Conservation (phyloP, 2,797 vertebrate species). For the Tapera naevia region DNA sequence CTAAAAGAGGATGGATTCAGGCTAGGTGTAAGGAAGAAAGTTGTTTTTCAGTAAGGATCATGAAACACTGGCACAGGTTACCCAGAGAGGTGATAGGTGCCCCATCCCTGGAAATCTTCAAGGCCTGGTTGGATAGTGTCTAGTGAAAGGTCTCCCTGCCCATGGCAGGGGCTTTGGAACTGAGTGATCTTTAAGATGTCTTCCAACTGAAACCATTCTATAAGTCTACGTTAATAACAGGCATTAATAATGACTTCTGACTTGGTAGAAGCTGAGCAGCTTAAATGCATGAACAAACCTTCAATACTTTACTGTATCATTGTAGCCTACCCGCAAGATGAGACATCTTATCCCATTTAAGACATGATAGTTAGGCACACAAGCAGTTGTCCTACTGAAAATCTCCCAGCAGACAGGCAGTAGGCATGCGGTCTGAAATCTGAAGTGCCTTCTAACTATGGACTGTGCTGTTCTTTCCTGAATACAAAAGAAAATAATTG, state of each 20-base stretch:
- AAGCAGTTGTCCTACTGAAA: background rate
- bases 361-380: no score
- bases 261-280: background rate
- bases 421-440: background rate
- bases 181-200: background rate
- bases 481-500: background rate
- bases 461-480: background rate
- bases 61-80: background rate
- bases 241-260: background rate
- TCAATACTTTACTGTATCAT: background rate
- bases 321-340: background rate
- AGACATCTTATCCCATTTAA: background rate
- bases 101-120: background rate
- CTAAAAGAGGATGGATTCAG: no score
- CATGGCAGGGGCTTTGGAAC: background rate
- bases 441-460: background rate
- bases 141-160: background rate
- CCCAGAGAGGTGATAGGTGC: background rate
- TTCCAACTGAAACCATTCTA: background rate
- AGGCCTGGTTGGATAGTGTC: accelerated
- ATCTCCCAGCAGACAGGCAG: background rate
- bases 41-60: accelerated
- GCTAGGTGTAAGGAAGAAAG: background rate
- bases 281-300: background rate
- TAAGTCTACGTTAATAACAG: background rate